These are phyloP conservation scores for Scylla paramamosain DNA, from an alignment of 1,140 invertebrate species.

Conservation along the genomic window DNA sequence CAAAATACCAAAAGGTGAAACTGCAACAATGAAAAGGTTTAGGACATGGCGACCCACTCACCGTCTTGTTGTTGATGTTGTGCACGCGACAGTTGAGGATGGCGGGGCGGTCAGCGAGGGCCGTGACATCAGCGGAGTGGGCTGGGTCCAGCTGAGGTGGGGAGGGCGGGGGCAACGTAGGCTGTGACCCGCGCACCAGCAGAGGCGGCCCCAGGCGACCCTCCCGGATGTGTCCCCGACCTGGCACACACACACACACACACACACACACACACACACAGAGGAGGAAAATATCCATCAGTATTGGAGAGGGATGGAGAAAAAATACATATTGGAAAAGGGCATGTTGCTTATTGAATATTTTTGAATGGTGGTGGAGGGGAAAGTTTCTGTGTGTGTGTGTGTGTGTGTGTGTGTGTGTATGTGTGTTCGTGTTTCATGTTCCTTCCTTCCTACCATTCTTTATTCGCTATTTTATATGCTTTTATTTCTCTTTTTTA, in stretches of 20 bases:
- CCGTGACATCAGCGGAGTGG: constrained; percentile 90
- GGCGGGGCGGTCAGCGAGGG: constrained; percentile 90
- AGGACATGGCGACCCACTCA: constrained; percentile 81
- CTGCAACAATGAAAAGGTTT: too few relatives aligned
- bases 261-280: background rate
- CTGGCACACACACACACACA: background rate
- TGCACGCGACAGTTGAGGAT: constrained; percentile 92
- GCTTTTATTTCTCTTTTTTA: background rate
- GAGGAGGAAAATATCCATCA: background rate
- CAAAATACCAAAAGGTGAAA: too few relatives aligned
- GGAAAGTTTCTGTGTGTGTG: too few relatives aligned
- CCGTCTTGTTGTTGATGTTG: constrained; percentile 92
- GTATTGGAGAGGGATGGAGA: background rate
- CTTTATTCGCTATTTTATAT: background rate
- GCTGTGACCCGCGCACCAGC: constrained; percentile 45
- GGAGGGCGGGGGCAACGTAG: constrained; percentile 57
- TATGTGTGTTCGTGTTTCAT: background rate
- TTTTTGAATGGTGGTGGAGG: too few relatives aligned
- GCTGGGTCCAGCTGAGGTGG: constrained; percentile 90
- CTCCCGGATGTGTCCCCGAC: constrained; percentile 56
- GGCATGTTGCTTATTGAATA: too few relatives aligned
- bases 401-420: background rate
- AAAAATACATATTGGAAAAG: too few relatives aligned
- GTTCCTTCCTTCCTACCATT: background rate
- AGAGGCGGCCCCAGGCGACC: constrained; percentile 29